These are phyloP conservation scores for Glyptemys insculpta DNA, from an alignment of 2,797 vertebrate genomes.

Conservation along the genomic window DNA sequence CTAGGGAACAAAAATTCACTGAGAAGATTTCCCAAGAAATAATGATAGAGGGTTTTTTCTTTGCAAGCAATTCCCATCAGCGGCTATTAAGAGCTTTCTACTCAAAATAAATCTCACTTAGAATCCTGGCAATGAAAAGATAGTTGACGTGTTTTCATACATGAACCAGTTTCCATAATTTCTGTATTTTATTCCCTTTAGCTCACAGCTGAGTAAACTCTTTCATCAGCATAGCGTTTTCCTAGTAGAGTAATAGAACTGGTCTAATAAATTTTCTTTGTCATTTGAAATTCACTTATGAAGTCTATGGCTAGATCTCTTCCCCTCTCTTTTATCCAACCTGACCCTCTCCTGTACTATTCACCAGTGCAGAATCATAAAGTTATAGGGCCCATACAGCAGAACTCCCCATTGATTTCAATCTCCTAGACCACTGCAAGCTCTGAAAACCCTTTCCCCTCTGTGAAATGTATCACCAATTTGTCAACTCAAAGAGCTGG, in stretches of 20 bases:
- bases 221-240: background rate
- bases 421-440: background rate
- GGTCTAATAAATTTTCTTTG: background rate
- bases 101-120: background rate
- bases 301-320: background rate
- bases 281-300: background rate
- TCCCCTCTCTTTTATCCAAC: background rate
- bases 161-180: background rate
- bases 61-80: background rate
- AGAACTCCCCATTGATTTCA: background rate
- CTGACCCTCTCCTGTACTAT: background rate
- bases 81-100: background rate
- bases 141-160: background rate
- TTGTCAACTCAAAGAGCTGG: background rate
- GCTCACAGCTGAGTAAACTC: background rate
- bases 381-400: background rate
- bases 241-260: background rate
- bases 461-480: background rate
- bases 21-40: background rate
- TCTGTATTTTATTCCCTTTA: constrained; percentile 13
- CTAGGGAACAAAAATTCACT: background rate
- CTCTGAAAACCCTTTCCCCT: background rate
- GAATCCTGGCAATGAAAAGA: background rate
- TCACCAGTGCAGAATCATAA: background rate
- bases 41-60: background rate